Conservation (phyloP, 2,113 vertebrate genomes). For the Mesoclemmys tuberculata region DNA sequence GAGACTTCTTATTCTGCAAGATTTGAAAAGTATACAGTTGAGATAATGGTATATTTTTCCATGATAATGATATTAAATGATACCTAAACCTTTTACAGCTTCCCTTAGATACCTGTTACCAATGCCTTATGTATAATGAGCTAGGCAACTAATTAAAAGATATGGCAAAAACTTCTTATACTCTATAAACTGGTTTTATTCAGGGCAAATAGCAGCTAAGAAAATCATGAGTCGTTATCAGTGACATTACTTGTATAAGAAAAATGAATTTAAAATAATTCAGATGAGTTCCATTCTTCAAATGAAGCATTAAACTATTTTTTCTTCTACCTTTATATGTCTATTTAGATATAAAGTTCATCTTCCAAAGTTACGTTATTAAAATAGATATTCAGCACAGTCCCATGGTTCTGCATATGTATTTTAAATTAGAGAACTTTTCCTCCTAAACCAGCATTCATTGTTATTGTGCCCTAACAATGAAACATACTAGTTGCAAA, state of each 20-base stretch:
- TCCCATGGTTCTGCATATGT: not conserved
- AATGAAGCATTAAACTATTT: constrained; percentile 35
- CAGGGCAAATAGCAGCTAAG: not conserved
- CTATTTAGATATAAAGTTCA: constrained; percentile 53
- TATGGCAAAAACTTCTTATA: not conserved
- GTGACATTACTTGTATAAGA: not conserved
- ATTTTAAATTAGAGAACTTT: constrained; percentile 42
- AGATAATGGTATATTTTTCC: not conserved
- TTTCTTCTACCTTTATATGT: constrained; percentile 40
- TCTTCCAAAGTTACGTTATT: constrained; percentile 51
- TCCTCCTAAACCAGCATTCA: constrained; percentile 4
- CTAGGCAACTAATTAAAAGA: not conserved
- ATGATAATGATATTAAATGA: not conserved
- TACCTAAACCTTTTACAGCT: not conserved
- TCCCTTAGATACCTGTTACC: not conserved
- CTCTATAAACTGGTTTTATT: not conserved
- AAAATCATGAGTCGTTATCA: constrained; percentile 5
- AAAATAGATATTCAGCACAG: constrained; percentile 37
- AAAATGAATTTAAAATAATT: constrained; percentile 47
- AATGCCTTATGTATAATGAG: not conserved
- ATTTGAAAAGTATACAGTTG: not conserved
- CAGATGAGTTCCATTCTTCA: constrained; percentile 22
- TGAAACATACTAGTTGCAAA: constrained; percentile 13
- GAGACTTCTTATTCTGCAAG: not conserved
- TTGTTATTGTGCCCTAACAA: not conserved